Percentiles rank a stretch among this genome's conserved stretches.
Conservation (phyloP, 2,113 vertebrate genomes). For the Chrysemys picta region DNA sequence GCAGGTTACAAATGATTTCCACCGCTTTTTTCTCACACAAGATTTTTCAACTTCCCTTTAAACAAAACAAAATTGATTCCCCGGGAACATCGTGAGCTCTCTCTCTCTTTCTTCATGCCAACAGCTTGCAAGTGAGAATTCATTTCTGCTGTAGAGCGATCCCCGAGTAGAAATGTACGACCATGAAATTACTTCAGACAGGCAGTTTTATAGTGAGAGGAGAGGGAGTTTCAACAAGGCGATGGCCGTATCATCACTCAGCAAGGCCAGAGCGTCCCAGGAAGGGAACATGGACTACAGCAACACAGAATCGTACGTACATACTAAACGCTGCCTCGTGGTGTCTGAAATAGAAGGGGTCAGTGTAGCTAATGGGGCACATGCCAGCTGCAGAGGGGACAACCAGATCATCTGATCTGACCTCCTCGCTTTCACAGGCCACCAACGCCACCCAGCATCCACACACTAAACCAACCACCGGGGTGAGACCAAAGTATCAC, state of each 20-base stretch:
- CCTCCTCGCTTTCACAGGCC: too few relatives aligned
- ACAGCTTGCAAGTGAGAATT: neutral
- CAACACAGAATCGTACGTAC: too few relatives aligned
- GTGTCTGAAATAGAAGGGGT: neutral
- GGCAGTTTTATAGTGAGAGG: conserved; percentile 6
- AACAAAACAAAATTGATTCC: neutral
- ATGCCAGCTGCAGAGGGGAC: too few relatives aligned
- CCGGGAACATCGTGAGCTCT: neutral
- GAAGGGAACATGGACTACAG: neutral
- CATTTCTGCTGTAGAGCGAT: neutral
- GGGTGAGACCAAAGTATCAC: too few relatives aligned
- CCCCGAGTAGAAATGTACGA: too few relatives aligned
- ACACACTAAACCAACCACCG: too few relatives aligned
- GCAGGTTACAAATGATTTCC: neutral
- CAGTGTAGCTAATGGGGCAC: neutral
- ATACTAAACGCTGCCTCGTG: neutral
- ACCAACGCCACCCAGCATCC: too few relatives aligned
- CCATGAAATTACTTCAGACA: neutral
- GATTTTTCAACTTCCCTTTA: neutral
- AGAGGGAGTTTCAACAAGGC: neutral
- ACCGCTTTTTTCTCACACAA: neutral
- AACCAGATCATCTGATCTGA: neutral
- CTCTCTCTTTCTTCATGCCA: neutral
- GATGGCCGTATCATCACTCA: neutral
- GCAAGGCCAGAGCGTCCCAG: conserved; percentile 14